Conservation (phyloP, 2,113 vertebrate genomes). For the Poeciliopsis retropinna region DNA sequence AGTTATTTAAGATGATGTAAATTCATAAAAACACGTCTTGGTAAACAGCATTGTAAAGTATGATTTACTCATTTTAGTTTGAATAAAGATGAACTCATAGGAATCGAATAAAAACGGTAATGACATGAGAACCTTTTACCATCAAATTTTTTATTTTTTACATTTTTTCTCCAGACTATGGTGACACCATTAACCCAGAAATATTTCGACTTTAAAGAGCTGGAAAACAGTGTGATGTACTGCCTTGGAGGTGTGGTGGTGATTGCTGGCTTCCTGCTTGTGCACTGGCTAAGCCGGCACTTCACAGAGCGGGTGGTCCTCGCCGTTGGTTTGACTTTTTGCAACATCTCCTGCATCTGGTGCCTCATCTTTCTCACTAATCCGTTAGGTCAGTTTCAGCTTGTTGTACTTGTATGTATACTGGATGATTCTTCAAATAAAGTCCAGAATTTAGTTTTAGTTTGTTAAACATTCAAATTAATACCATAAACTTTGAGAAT, state of each 20-base stretch:
- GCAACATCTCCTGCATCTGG: constrained; percentile 84
- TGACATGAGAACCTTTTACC: background rate
- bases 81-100: background rate
- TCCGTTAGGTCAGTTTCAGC: constrained; percentile 74
- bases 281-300: constrained; percentile 79
- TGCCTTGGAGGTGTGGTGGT: constrained; percentile 85
- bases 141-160: background rate
- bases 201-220: constrained; percentile 83
- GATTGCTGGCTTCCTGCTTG: constrained; percentile 83
- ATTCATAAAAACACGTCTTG: background rate
- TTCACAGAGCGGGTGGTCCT: constrained; percentile 80
- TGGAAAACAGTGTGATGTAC: constrained; percentile 89
- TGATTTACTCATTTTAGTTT: no score
- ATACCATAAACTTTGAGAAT: background rate
- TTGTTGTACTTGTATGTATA: background rate
- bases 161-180: constrained; percentile 79
- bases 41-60: no score
- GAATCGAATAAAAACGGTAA: background rate
- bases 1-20: background rate
- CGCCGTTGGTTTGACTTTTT: constrained; percentile 80
- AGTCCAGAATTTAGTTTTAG: background rate
- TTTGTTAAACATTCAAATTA: background rate
- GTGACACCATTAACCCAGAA: constrained; percentile 86
- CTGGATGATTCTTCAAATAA: background rate
- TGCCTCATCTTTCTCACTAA: constrained; percentile 83